phyloP scores from a whole-genome alignment of 2,888 invertebrate genomes.

The Trichopria drosophilae region DNA sequence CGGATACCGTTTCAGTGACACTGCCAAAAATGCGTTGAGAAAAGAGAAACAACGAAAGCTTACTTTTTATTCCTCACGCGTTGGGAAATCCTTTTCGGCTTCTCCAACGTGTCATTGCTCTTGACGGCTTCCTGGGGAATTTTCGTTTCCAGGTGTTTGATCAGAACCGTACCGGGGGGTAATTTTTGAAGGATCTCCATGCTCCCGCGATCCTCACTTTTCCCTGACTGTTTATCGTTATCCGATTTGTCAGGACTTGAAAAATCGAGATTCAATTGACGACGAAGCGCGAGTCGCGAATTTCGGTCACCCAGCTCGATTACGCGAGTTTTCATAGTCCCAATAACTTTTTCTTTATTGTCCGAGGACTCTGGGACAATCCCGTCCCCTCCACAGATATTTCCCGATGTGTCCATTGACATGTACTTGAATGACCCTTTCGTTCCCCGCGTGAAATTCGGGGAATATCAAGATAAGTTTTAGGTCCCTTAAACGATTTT shows the following conservation, averaged over 20 bases:
- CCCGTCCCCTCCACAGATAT: too few species aligned
- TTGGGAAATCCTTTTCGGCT: constrained; percentile 38
- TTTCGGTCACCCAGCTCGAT: constrained; percentile 41
- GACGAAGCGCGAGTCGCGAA: constrained; percentile 42
- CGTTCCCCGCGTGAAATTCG: too few species aligned
- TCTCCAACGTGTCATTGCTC: constrained; percentile 30
- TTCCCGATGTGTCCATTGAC: too few species aligned
- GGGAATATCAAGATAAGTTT: too few species aligned
- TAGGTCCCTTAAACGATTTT: too few species aligned
- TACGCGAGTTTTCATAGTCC: too few species aligned
- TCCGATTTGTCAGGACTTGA: constrained; percentile 3
- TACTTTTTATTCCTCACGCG: constrained; percentile 41
- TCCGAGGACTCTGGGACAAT: too few species aligned
- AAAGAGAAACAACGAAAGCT: constrained; percentile 11
- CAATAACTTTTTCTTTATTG: neutral
- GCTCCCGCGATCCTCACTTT: constrained; percentile 23
- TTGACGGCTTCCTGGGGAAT: constrained; percentile 28
- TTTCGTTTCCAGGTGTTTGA: constrained; percentile 36
- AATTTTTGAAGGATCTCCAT: constrained; percentile 40
- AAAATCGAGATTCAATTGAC: constrained; percentile 34
- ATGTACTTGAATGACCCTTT: too few species aligned
- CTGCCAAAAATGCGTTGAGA: neutral
- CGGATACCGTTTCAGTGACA: neutral
- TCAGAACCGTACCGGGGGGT: constrained; percentile 42
- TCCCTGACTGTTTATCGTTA: constrained; percentile 4